A percentile compares a stretch with the other conserved stretches of the same genome.
Conservation (phyloP, 2,888 invertebrate genomes). For the Sylvicola cinctus region DNA sequence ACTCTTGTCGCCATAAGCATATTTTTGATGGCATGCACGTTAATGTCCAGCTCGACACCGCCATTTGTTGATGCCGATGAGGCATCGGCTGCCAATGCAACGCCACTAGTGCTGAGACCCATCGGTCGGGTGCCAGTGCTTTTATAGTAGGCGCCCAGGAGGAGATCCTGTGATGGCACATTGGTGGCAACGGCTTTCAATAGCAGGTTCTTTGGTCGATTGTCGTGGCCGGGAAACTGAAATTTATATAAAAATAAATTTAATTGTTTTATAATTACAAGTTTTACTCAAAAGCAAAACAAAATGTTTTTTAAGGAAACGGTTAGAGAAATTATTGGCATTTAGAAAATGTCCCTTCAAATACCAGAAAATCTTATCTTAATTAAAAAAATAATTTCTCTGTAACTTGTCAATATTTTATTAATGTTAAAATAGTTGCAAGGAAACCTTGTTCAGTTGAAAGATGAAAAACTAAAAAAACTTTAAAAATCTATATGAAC, state of each 20-base stretch:
- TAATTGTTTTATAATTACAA: no score
- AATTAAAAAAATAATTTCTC: no score
- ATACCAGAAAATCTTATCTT: no score
- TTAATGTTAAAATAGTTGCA: no score
- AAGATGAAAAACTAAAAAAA: no score
- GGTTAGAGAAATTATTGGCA: no score
- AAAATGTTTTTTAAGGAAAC: no score
- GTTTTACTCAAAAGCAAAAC: no score
- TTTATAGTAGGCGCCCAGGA: conserved; percentile 6
- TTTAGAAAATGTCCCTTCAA: no score
- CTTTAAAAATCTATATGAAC: no score
- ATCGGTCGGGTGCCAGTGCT: conserved; percentile 13
- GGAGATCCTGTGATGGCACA: conserved; percentile 6
- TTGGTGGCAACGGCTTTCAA: conserved; percentile 7
- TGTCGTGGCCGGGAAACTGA: conserved; percentile 6
- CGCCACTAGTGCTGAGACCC: conserved; percentile 1
- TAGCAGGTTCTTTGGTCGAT: conserved; percentile 9
- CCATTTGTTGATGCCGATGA: conserved; percentile 1
- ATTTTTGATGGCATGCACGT: conserved; percentile 73
- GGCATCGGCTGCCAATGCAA: not conserved
- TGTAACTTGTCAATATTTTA: no score
- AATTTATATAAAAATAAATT: conserved; percentile 1
- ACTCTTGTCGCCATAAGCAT: conserved; percentile 69
- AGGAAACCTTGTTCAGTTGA: no score
- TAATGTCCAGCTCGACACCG: conserved; percentile 27